Evolutionary conservation across 2,888 invertebrate species (phyloP).

Genomic region (Dynastes hyllus): DNA sequence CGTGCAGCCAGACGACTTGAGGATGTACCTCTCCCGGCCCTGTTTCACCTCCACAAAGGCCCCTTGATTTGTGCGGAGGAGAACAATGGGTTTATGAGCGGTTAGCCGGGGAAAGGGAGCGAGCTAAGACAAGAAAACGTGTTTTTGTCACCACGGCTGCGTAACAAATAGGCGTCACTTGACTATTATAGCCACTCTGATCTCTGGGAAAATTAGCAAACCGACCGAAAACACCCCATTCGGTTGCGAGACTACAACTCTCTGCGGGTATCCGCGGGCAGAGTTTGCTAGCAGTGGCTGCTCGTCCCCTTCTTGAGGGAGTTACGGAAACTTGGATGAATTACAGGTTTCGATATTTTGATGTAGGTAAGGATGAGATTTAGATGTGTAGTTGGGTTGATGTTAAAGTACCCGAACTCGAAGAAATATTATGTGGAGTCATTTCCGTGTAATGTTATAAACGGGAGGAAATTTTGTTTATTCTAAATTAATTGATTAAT

Average conservation of each 20-base stretch:
- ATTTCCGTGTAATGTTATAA: too few relatives aligned
- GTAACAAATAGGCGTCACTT: conserved; percentile 21
- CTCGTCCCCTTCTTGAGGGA: too few relatives aligned
- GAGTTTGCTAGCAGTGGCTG: too few relatives aligned
- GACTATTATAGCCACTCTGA: conserved; percentile 19
- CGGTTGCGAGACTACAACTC: conserved; percentile 8
- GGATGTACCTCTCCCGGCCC: background rate
- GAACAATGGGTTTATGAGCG: background rate
- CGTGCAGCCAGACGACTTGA: background rate
- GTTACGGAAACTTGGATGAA: too few relatives aligned
- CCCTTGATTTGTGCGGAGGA: background rate
- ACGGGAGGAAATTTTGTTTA: too few relatives aligned
- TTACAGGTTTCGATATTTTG: too few relatives aligned
- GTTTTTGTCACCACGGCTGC: conserved; percentile 18
- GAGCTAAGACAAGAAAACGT: conserved; percentile 20
- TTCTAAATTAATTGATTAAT: too few relatives aligned
- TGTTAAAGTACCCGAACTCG: too few relatives aligned
- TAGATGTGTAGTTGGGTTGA: too few relatives aligned
- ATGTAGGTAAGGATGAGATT: too few relatives aligned
- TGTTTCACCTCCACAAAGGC: background rate
- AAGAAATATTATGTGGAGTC: too few relatives aligned
- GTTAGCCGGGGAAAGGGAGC: background rate
- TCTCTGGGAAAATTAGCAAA: conserved; percentile 33
- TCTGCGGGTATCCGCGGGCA: too few relatives aligned
- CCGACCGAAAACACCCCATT: conserved; percentile 31